Conservation (phyloP, 2,888 invertebrate species). For the Cecidostiba fungosa region DNA sequence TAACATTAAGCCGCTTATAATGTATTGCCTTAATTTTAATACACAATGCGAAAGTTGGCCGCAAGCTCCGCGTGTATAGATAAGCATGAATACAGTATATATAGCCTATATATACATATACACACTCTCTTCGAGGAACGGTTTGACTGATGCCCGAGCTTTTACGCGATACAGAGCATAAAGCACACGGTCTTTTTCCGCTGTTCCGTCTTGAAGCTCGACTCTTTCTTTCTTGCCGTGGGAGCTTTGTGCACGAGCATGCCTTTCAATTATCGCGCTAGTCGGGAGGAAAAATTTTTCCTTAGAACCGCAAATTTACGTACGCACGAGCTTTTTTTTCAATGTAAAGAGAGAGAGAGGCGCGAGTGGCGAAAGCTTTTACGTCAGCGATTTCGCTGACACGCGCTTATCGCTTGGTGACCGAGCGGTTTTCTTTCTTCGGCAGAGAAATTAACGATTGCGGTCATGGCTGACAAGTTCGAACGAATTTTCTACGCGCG, state of each 20-base stretch:
- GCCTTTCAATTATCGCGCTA: conserved; percentile 49
- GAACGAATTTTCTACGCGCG: conserved; percentile 17
- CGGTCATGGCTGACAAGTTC: neutral
- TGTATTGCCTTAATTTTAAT: conserved; percentile 71
- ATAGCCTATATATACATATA: neutral
- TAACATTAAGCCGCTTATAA: conserved; percentile 70
- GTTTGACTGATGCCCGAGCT: conserved; percentile 47
- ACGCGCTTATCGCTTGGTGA: conserved; percentile 54
- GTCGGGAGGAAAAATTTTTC: conserved; percentile 21
- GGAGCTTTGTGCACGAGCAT: neutral
- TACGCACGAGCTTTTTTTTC: conserved; percentile 14
- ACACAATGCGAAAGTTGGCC: conserved; percentile 65
- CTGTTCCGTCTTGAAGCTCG: neutral
- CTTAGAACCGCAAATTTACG: neutral
- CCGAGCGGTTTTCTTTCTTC: conserved; percentile 50
- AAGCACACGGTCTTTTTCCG: conserved; percentile 17
- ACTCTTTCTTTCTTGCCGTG: neutral
- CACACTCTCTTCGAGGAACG: conserved; percentile 13
- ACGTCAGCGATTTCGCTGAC: conserved; percentile 16
- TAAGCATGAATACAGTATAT: conserved; percentile 10
- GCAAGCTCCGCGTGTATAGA: neutral
- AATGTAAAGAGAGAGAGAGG: neutral
- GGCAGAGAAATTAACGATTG: conserved; percentile 54
- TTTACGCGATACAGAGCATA: conserved; percentile 24
- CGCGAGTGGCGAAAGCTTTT: conserved; percentile 32